Conservation (phyloP, 2,888 invertebrate species). For the Papilio protenor region DNA sequence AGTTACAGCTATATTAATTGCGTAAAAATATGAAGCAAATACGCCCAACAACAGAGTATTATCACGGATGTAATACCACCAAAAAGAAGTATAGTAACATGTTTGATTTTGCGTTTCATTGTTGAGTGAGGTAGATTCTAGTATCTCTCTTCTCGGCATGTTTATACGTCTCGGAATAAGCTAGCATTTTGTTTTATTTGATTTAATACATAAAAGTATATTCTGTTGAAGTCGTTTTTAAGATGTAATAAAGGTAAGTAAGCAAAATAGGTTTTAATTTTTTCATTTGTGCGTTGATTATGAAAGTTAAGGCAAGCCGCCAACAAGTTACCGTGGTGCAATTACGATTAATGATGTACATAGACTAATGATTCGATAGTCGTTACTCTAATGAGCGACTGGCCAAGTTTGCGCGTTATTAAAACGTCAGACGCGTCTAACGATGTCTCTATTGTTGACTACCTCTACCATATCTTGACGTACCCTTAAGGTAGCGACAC, state of each 20-base stretch:
- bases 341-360: slow-evolving; percentile 34
- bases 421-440: slow-evolving; percentile 32
- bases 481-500: slow-evolving; percentile 5
- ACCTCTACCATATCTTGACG: slow-evolving; percentile 28
- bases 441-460: slow-evolving; percentile 37
- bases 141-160: too few species aligned
- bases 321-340: neutral
- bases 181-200: too few species aligned
- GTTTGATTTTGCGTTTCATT: too few species aligned
- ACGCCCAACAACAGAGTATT: too few species aligned
- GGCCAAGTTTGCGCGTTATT: slow-evolving; percentile 35
- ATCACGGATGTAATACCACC: too few species aligned
- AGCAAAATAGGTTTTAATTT: neutral
- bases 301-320: neutral
- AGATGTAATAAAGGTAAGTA: neutral
- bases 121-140: too few species aligned
- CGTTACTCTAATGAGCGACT: slow-evolving; percentile 28
- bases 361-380: slow-evolving; percentile 30
- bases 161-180: too few species aligned
- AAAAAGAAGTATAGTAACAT: too few species aligned
- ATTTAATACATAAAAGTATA: too few species aligned
- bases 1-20: too few species aligned
- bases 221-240: neutral
- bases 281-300: slow-evolving; percentile 7
- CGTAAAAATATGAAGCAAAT: too few species aligned